phyloP scores from a whole-genome alignment of 2,113 vertebrate species.

The Todiramphus chloris region DNA sequence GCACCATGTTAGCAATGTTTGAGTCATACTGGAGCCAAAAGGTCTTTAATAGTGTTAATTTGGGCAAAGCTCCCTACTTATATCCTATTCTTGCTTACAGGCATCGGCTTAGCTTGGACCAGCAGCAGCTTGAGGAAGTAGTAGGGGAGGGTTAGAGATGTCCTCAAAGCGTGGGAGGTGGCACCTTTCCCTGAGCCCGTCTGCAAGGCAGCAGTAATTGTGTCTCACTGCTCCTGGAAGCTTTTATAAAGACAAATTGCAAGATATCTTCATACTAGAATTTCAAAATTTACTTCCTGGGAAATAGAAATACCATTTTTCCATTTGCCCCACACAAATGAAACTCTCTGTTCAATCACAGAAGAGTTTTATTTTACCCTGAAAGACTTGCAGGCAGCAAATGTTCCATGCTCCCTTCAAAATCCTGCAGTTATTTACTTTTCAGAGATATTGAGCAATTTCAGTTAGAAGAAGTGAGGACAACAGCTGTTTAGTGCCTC shows the following conservation, averaged over 20 bases:
- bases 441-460: conserved; percentile 5
- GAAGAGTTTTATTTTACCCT: neutral
- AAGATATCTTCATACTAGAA: neutral
- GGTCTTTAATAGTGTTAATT: neutral
- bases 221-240: neutral
- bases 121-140: neutral
- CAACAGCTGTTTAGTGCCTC: neutral
- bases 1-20: neutral
- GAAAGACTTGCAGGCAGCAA: neutral
- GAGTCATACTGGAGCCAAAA: neutral
- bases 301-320: neutral
- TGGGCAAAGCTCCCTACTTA: neutral
- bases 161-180: accelerated
- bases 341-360: neutral
- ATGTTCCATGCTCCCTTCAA: neutral
- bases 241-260: neutral
- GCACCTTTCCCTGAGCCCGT: neutral
- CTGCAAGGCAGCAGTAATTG: neutral
- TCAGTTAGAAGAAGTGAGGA: conserved; percentile 1
- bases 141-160: neutral
- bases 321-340: neutral
- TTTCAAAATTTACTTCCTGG: neutral
- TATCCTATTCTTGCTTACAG: neutral
- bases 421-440: conserved; percentile 13
- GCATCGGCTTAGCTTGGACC: neutral